These are phyloP conservation scores for Cairina moschata DNA, from an alignment of 2,113 vertebrate genomes.

Conservation along the genomic window DNA sequence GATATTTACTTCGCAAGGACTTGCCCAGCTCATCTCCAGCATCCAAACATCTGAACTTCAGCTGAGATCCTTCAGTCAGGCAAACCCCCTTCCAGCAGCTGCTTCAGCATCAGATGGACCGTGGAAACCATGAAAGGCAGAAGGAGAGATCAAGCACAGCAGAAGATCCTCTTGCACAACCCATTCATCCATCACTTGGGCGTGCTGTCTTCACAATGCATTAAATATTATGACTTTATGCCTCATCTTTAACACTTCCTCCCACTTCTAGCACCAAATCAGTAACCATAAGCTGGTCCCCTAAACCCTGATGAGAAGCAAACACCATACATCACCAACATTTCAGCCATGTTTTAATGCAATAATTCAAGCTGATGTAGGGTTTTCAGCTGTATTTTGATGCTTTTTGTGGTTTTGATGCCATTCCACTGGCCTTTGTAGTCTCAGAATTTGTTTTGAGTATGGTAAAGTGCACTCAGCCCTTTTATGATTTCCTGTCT, in stretches of 20 bases:
- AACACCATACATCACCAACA: not conserved
- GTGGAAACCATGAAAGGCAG: not conserved
- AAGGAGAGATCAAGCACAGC: not conserved
- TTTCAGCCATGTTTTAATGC: not conserved
- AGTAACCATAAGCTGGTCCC: not conserved
- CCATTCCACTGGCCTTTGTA: not conserved
- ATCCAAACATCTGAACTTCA: not conserved
- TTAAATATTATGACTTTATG: not conserved
- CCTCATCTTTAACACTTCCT: not conserved
- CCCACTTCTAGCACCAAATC: not conserved
- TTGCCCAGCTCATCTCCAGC: not conserved
- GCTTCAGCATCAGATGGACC: not conserved
- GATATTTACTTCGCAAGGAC: not conserved
- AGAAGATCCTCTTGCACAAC: not conserved
- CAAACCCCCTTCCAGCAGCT: not conserved
- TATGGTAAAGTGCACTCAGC: not conserved
- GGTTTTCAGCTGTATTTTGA: not conserved
- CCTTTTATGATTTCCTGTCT: slow-evolving; percentile 31
- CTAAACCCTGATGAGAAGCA: not conserved
- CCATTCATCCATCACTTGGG: not conserved
- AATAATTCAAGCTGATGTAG: not conserved
- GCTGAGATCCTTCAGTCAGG: not conserved
- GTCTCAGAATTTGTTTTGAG: not conserved
- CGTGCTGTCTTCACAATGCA: fast-evolving
- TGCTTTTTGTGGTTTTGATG: not conserved